Evolutionary conservation across 2,888 invertebrate genomes (phyloP), one percentile per base, ranked within the genome.

Genomic region (Latrodectus elegans): DNA sequence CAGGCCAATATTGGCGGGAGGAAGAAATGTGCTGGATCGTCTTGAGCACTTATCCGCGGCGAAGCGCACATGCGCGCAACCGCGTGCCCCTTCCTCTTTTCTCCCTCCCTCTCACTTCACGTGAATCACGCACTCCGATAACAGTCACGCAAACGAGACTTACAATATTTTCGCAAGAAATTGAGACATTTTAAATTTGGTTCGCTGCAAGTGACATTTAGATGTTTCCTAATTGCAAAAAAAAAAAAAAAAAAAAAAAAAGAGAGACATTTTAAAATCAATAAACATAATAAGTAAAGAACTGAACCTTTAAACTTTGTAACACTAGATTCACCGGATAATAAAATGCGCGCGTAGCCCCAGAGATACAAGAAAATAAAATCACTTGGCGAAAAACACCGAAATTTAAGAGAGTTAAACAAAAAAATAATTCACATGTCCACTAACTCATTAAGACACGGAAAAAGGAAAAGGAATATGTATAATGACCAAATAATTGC

Each of bases 51-150:
- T 60, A 15, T 60, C n/a, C 60, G 60, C 60, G n/a, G 14, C 60
- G 60, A 60, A 60, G 60, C n/a, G 60, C 60, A 60, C 60, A 60
- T 60, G 60, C 60, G 60, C 60, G 10, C 60, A 60, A 60, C 17
- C 17, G 53, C 0, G 70, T 22, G 55, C 60, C 67, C 53, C 55
- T 73, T 53, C 53, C 55, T 73, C 65, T 53, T 52, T 15, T 52
- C 6, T 38, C n/a, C 15, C 17, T 12, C 72, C 10, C 49, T 51
- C 60, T 17, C 64, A n/a, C 70, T 73, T 65, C 76, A 83, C 83
- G 83, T 76, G 83, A 83, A 77, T 77, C 76, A 77, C 76, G 76
- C 65, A 67, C 67, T 17, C 67, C 49, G 60, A 71, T 53, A 60
- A 49, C 80, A 53, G 73, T 73, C 81, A 74, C 73, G 81, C 67